These are phyloP conservation scores for Troides oblongomaculatus DNA, from an alignment of 2,888 invertebrate genomes.

Conservation along the genomic window DNA sequence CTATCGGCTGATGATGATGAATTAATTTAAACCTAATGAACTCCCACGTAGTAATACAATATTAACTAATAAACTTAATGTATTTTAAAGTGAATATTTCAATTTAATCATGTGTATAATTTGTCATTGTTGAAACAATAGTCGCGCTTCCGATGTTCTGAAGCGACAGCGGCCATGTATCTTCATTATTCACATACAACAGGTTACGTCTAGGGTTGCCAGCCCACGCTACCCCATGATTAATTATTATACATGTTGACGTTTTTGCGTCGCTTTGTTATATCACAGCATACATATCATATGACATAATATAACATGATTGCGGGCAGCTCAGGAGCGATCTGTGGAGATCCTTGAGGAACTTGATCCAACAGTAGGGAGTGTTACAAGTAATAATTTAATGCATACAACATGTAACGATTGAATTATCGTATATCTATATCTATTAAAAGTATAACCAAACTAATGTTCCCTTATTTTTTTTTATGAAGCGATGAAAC, in stretches of 20 bases:
- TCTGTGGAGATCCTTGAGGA: too few relatives aligned
- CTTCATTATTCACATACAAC: conserved; percentile 23
- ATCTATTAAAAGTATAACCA: too few relatives aligned
- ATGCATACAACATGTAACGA: too few relatives aligned
- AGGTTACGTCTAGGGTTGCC: conserved; percentile 20
- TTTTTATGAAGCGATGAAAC: too few relatives aligned
- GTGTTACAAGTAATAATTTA: too few relatives aligned
- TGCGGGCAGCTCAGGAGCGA: too few relatives aligned
- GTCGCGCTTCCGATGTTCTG: conserved; percentile 10
- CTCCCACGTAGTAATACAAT: not conserved
- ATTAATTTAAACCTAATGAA: too few relatives aligned
- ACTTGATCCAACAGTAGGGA: too few relatives aligned
- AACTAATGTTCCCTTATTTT: too few relatives aligned
- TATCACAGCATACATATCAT: not conserved
- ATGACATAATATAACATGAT: not conserved
- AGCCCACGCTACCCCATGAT: conserved; percentile 6
- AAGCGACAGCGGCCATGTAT: conserved; percentile 10
- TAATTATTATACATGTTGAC: conserved; percentile 11
- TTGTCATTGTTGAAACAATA: conserved; percentile 10
- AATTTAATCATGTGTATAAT: conserved; percentile 6
- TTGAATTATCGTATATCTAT: too few relatives aligned
- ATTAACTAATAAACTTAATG: not conserved
- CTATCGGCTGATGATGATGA: too few relatives aligned
- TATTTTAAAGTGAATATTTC: not conserved
- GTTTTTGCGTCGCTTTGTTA: not conserved